Base-by-base conservation (phyloP, 2,888 invertebrate genomes). In the Tetheella fluctuosa region DNA sequence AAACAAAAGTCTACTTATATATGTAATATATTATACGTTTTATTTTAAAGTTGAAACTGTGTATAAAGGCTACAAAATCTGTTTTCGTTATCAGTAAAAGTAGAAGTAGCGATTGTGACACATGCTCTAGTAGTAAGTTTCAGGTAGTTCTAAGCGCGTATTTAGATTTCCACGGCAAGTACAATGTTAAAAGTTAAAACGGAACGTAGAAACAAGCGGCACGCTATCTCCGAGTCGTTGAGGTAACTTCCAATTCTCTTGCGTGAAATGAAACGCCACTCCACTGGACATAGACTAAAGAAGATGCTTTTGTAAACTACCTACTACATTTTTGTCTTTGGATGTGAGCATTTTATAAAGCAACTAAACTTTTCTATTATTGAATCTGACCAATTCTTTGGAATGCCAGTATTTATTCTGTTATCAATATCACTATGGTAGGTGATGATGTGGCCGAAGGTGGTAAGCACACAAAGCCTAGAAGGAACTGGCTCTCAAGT, bases 111-210 rank as follows among this genome's bases (percentile, higher is more conserved):
- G 39, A n/a, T 34, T n/a, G 37, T 15, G 37, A 15, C n/a, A n/a
- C n/a, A 4, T n/a, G 15, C 15, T 39, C 34, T 34, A 13, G 4
- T 34, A 34, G 1, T 34, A 4, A 39, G 39, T 39, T n/a, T 39
- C n/a, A 48, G 48, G 2, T 10, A 48, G 17, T 48, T 48, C 48
- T 48, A 20, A 42, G 2, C 20, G 20, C 20, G 6, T 48, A 48
- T 48, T 48, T 20, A 48, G 48, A 48, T 48, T 20, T 48, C 48
- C 10, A 17, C 20, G 20, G 20, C 20, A 48, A 20, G 54, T 52
- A 34, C 68, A 17, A 20, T 54, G 61, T 69, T 74, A 64, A 72
- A 68, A 61, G 58, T 57, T 72, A 69, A 63, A 74, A 67, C 67
- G 65, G 72, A 74, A 63, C 52, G 64, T 58, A 61, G 48, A 48